Percentiles rank a stretch among this genome's conserved stretches.
Conservation (phyloP, 53 echinoderm and acorn worm genomes). For the Luidia sarsii region DNA sequence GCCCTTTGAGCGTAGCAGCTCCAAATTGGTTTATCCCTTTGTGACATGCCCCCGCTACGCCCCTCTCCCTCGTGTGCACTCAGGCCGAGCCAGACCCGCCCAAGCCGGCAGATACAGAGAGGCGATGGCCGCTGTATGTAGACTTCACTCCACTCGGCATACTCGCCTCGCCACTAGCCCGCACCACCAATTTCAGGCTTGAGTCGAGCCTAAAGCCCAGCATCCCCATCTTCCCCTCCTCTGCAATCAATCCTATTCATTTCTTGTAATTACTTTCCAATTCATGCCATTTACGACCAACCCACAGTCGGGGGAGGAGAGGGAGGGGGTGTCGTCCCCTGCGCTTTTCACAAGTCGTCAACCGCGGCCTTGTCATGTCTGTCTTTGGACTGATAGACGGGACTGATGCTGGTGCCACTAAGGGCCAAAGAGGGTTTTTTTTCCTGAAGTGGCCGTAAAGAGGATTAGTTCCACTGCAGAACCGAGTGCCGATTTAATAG, state of each 20-base stretch:
- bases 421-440: no score
- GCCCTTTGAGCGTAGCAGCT: no score
- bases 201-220: neutral
- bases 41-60: no score
- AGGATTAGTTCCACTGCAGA: slow-evolving; percentile 12
- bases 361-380: no score
- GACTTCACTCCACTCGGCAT: neutral
- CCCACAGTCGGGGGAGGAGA: no score
- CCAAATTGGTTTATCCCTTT: no score
- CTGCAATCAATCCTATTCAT: slow-evolving; percentile 4
- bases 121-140: no score
- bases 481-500: slow-evolving; percentile 30
- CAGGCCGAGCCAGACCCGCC: no score
- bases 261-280: slow-evolving; percentile 40
- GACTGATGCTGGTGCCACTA: neutral
- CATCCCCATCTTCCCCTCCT: slow-evolving; percentile 6
- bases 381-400: slow-evolving; percentile 13
- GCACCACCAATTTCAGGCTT: neutral
- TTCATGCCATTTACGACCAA: slow-evolving; percentile 6
- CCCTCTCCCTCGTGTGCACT: no score
- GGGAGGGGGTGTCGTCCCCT: no score
- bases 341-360: no score
- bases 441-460: neutral
- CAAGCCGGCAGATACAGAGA: no score
- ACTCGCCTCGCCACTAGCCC: neutral